Conservation (phyloP, 1,140 invertebrate genomes). For the Platyscapa corneri region DNA sequence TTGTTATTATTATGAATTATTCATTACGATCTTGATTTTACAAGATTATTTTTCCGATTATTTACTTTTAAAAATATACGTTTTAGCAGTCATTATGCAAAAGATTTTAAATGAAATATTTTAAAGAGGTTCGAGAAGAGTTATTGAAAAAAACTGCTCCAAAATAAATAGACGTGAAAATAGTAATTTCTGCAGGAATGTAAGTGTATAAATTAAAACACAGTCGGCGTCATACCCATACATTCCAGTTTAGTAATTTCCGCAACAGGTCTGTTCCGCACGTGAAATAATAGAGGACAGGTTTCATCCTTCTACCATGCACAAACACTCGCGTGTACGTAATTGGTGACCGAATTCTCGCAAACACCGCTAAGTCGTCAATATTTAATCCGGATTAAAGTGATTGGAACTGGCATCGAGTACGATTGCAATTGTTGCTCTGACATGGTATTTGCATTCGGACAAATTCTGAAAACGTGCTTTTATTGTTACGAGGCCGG, state of each 20-base stretch:
- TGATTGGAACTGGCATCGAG: background rate
- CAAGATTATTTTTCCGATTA: too few species aligned
- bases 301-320: background rate
- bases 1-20: too few species aligned
- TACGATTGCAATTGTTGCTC: background rate
- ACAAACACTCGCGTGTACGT: background rate
- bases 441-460: background rate
- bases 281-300: background rate
- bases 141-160: too few species aligned
- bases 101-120: too few species aligned
- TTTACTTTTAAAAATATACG: too few species aligned
- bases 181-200: background rate
- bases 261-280: constrained; percentile 22
- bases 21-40: too few species aligned
- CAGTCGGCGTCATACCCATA: background rate
- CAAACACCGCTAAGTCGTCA: background rate
- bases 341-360: background rate
- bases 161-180: background rate
- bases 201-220: background rate
- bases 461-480: background rate
- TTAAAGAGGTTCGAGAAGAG: background rate
- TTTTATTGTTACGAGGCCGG: background rate
- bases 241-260: background rate
- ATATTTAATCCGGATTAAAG: constrained; percentile 29
- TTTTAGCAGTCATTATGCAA: too few species aligned